phyloP scores from a whole-genome alignment of 2,888 invertebrate species.

The Dryadula phaetusa region DNA sequence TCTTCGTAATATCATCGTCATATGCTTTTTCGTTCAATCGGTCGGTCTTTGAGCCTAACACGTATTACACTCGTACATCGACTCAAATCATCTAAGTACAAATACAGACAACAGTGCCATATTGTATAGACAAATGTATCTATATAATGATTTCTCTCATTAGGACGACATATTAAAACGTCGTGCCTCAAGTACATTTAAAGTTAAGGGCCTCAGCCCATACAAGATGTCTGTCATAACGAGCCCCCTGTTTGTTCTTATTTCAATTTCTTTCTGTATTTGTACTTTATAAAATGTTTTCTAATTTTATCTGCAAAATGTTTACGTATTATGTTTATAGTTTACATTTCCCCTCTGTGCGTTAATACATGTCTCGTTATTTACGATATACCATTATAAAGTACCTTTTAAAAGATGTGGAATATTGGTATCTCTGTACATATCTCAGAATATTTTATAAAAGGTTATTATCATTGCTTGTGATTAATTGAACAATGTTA shows the following conservation, averaged over 20 bases:
- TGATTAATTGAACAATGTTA: neutral
- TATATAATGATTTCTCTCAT: conserved; percentile 31
- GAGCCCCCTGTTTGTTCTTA: conserved; percentile 34
- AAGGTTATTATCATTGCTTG: neutral
- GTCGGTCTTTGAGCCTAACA: no score
- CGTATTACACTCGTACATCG: neutral
- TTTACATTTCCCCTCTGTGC: neutral
- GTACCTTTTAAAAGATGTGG: neutral
- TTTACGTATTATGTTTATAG: neutral
- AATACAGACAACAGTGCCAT: conserved; percentile 17
- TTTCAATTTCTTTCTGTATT: conserved; percentile 23
- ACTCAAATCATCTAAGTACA: neutral
- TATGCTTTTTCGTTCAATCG: no score
- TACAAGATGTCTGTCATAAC: conserved; percentile 35
- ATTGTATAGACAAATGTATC: conserved; percentile 11
- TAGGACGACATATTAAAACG: conserved; percentile 33
- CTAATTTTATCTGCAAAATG: neutral
- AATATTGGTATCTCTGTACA: neutral
- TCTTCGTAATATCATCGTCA: no score
- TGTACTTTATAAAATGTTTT: neutral
- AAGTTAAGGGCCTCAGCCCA: conserved; percentile 27
- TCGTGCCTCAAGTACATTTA: conserved; percentile 35
- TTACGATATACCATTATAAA: neutral
- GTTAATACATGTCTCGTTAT: neutral
- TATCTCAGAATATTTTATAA: neutral